Evolutionary conservation across 1,140 invertebrate genomes (phyloP).

Genomic region (Cydia strobilella): DNA sequence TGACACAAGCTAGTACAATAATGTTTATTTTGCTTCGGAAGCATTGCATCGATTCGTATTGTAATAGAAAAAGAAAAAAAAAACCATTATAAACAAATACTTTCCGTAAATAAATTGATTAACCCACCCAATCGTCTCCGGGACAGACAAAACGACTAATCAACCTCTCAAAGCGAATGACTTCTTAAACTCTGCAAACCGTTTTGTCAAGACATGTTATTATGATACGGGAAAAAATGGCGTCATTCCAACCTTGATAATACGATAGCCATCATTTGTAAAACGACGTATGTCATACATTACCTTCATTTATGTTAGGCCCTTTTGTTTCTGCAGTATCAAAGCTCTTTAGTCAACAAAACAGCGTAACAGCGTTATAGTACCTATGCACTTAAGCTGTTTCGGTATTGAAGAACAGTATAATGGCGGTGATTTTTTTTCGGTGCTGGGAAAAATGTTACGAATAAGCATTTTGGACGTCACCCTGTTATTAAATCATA

Average conservation of each 20-base stretch:
- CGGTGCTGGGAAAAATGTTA: conserved; percentile 43
- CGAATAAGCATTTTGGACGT: conserved; percentile 59
- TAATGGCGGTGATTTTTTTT: conserved; percentile 61
- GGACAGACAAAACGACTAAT: conserved; percentile 38
- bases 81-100: too few species aligned
- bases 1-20: too few species aligned
- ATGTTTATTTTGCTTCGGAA: too few species aligned
- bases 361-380: not conserved
- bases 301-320: not conserved
- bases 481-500: conserved; percentile 66
- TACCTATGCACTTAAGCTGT: not conserved
- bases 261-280: not conserved
- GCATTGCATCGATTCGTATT: too few species aligned
- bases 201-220: conserved; percentile 66
- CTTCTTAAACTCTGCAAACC: conserved; percentile 55
- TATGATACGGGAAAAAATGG: conserved; percentile 40
- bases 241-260: conserved; percentile 48
- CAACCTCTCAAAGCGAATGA: conserved; percentile 47
- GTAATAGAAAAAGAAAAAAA: too few species aligned
- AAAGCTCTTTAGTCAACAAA: not conserved
- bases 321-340: not conserved
- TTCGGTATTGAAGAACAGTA: not conserved
- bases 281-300: not conserved
- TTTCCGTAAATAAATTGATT: too few species aligned
- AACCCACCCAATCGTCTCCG: not conserved